These are phyloP conservation scores for Latheticus oryzae DNA, from an alignment of 2,888 invertebrate genomes.

Conservation along the genomic window DNA sequence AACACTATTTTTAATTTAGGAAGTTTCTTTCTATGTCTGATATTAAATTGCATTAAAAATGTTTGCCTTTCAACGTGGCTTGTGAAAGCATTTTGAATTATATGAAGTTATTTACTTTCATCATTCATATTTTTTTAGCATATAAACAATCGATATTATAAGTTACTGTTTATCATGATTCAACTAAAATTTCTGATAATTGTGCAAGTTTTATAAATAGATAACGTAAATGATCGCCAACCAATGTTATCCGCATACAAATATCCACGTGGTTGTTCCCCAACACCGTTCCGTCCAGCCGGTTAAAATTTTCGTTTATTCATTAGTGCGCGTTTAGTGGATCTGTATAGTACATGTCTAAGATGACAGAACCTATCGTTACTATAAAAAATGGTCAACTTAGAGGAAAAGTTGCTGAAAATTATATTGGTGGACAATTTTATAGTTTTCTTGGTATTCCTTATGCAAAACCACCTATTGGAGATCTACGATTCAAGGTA, in stretches of 20 bases:
- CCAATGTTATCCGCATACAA: conserved; percentile 25
- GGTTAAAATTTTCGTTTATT: conserved; percentile 14
- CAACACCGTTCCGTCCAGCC: conserved; percentile 12
- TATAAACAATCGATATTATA: too few species aligned
- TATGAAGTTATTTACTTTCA: too few species aligned
- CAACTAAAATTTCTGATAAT: too few species aligned
- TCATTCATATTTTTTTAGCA: too few species aligned
- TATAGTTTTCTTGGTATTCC: conserved; percentile 61
- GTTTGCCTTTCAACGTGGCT: too few species aligned
- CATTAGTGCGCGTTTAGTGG: conserved; percentile 6
- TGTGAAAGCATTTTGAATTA: too few species aligned
- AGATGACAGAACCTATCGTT: conserved; percentile 48
- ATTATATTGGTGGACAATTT: conserved; percentile 53
- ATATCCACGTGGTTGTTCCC: conserved; percentile 27
- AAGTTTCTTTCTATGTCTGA: too few species aligned
- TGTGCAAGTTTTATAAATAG: conserved; percentile 30
- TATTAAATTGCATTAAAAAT: too few species aligned
- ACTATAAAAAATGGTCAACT: conserved; percentile 57
- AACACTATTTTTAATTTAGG: too few species aligned
- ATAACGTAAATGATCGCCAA: conserved; percentile 22
- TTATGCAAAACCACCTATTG: conserved; percentile 63
- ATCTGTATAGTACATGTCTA: not conserved
- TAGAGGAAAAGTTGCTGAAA: conserved; percentile 52
- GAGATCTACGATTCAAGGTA: conserved; percentile 63
- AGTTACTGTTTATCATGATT: too few species aligned